A percentile compares a stretch with the other conserved stretches of the same genome.
Evolutionary conservation across 2,797 vertebrate genomes (phyloP).

Genomic region (Falco naumanni): DNA sequence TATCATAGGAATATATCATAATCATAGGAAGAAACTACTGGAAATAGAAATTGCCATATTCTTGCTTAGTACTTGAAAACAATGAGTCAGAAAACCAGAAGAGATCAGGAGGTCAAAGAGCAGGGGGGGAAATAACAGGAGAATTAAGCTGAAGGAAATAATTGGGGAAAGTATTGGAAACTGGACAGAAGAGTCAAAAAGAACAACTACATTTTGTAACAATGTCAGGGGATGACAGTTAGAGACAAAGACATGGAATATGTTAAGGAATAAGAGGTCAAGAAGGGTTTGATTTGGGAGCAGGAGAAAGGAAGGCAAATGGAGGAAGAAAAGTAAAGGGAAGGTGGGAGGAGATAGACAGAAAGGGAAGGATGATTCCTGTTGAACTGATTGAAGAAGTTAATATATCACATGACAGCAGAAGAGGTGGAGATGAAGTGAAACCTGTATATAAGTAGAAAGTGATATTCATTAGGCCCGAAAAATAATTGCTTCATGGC

Average conservation of each 20-base stretch:
- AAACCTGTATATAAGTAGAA: neutral
- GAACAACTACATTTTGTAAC: neutral
- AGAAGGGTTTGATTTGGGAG: neutral
- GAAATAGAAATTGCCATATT: neutral
- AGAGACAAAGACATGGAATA: neutral
- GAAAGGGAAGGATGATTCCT: neutral
- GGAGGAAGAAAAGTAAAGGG: neutral
- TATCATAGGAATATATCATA: neutral
- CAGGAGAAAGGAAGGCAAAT: neutral
- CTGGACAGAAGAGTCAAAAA: neutral
- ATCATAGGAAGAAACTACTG: neutral
- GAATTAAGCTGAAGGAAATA: neutral
- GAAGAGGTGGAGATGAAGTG: neutral
- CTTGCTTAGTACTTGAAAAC: neutral
- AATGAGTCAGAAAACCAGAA: neutral
- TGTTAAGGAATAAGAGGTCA: neutral
- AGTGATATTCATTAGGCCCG: neutral
- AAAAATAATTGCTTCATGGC: neutral
- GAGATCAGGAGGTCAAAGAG: neutral
- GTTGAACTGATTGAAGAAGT: neutral
- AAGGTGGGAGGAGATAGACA: neutral
- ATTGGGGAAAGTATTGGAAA: neutral
- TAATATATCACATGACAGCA: neutral
- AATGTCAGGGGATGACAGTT: neutral
- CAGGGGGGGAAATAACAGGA: neutral